These are phyloP conservation scores for Eristalinus aeneus DNA, from an alignment of 2,888 invertebrate species.

Conservation along the genomic window DNA sequence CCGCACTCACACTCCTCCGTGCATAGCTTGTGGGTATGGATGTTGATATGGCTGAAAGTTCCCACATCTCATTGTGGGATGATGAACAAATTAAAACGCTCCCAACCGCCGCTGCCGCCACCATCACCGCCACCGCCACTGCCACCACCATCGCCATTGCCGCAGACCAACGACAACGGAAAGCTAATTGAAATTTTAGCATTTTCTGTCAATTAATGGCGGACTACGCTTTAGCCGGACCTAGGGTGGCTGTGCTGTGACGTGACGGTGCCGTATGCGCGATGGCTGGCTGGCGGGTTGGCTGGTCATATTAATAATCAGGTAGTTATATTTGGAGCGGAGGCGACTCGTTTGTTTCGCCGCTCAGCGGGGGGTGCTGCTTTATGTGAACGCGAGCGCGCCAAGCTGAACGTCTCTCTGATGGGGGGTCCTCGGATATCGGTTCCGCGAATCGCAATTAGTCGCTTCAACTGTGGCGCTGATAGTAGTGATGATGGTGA, in stretches of 20 bases:
- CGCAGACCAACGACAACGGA: constrained; percentile 15
- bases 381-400: constrained; percentile 45
- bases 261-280: constrained; percentile 6
- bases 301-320: constrained; percentile 67
- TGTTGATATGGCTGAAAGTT: background rate
- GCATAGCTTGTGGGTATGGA: background rate
- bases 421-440: constrained; percentile 58
- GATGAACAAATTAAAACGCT: constrained; percentile 64
- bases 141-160: background rate
- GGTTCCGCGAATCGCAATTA: constrained; percentile 68
- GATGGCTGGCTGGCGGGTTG: constrained; percentile 7
- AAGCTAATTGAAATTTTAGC: constrained; percentile 67
- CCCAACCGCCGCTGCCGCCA: constrained; percentile 1
- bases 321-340: constrained; percentile 71
- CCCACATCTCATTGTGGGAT: constrained; percentile 39
- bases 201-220: constrained; percentile 67
- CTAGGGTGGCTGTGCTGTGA: constrained; percentile 18
- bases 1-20: background rate
- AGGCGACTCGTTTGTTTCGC: constrained; percentile 69
- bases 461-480: constrained; percentile 23
- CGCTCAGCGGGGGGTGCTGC: constrained; percentile 69
- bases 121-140: background rate
- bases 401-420: constrained; percentile 23
- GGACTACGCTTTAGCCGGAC: constrained; percentile 45
- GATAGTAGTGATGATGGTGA: constrained; percentile 2